Evolutionary conservation across 2,888 invertebrate genomes (phyloP).

Genomic region (Notodromas monacha): DNA sequence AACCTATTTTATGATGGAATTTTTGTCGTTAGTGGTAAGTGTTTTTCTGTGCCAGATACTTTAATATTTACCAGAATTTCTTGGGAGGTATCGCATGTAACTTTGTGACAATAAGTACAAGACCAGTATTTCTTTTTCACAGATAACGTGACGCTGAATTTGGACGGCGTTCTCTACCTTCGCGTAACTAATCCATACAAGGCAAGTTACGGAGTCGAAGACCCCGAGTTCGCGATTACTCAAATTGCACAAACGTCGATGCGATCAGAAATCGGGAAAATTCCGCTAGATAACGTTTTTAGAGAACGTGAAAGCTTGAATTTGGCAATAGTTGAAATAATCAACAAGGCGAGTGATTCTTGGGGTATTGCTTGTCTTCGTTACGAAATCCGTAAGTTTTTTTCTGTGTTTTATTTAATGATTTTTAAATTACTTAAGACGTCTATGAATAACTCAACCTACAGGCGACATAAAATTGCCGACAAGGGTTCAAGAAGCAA

Average conservation of each 20-base stretch:
- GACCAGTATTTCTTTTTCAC: constrained; percentile 12
- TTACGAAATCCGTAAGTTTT: constrained; percentile 52
- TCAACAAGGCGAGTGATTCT: constrained; percentile 87
- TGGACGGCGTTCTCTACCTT: constrained; percentile 88
- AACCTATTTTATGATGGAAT: too few relatives aligned
- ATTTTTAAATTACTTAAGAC: constrained; percentile 5
- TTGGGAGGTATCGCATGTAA: too few relatives aligned
- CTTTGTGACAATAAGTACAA: constrained; percentile 2
- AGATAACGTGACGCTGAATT: constrained; percentile 83
- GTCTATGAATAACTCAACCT: constrained; percentile 8
- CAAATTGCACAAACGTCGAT: constrained; percentile 97
- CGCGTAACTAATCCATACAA: constrained; percentile 71
- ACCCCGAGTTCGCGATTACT: constrained; percentile 95
- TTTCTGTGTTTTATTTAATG: constrained; percentile 7
- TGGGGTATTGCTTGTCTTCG: constrained; percentile 92
- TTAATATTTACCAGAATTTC: constrained; percentile 2
- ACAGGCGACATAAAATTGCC: constrained; percentile 65
- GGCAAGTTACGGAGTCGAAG: constrained; percentile 90
- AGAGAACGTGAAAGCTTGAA: constrained; percentile 82
- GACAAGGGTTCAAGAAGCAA: constrained; percentile 71
- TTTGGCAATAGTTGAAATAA: constrained; percentile 66
- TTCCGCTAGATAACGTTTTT: constrained; percentile 80
- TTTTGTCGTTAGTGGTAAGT: neutral
- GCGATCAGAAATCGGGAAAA: constrained; percentile 88
- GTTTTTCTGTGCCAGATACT: neutral